phyloP scores from a whole-genome alignment of 2,888 invertebrate species.

The Margaritifera margaritifera region DNA sequence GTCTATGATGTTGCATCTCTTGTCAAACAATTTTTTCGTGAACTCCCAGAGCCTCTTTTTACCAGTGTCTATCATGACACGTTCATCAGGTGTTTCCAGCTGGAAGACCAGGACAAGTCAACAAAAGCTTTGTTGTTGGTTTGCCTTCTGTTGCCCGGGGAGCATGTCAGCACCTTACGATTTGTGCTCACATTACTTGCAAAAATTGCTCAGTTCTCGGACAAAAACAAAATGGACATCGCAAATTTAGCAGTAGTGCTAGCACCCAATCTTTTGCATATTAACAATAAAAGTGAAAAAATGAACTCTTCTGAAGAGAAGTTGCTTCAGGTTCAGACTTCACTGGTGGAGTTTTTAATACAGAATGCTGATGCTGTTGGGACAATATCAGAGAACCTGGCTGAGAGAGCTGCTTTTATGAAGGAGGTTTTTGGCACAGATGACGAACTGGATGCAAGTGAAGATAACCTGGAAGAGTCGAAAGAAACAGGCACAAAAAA shows the following conservation, averaged over 20 bases:
- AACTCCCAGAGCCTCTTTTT: conserved; percentile 89
- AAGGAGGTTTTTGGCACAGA: conserved; percentile 60
- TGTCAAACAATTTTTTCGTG: conserved; percentile 87
- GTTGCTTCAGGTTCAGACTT: conserved; percentile 66
- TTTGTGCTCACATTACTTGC: conserved; percentile 84
- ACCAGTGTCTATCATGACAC: conserved; percentile 83
- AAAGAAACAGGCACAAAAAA: conserved; percentile 72
- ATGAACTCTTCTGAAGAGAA: conserved; percentile 65
- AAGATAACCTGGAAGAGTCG: conserved; percentile 65
- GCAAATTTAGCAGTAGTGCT: conserved; percentile 89
- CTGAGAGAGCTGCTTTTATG: conserved; percentile 71
- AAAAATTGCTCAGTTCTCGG: conserved; percentile 81
- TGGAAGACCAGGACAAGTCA: conserved; percentile 60
- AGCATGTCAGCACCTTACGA: conserved; percentile 85
- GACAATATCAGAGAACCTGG: conserved; percentile 79
- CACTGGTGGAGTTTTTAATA: conserved; percentile 80
- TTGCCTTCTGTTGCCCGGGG: conserved; percentile 83
- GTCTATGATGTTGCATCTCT: conserved; percentile 90
- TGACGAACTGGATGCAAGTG: conserved; percentile 64
- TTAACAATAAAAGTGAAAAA: conserved; percentile 74
- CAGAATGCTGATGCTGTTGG: conserved; percentile 85
- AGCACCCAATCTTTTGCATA: conserved; percentile 89
- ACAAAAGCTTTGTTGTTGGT: conserved; percentile 80
- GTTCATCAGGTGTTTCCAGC: conserved; percentile 76
- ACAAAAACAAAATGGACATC: conserved; percentile 87